Evolutionary conservation across 92 coral and sea anemone genomes (phyloP), one percentile per base, ranked within the genome.

Genomic region (Hydrozoanthus gracilis): DNA sequence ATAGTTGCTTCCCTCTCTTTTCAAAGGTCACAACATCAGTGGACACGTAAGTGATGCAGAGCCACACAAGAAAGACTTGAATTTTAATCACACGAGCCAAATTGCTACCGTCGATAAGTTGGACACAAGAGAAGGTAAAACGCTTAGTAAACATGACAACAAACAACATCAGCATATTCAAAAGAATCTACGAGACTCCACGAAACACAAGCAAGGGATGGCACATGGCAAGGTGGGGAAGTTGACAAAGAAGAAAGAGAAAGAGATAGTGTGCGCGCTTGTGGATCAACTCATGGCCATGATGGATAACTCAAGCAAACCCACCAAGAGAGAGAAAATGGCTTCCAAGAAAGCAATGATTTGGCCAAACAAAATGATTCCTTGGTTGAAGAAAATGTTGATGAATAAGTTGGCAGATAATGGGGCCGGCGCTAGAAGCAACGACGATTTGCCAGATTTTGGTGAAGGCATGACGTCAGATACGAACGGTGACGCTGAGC

Each of bases 351-450:
- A 94, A 76, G 98, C 98, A 12, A 94, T 94, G 98, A 94, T 94
- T 61, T 94, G 98, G 98, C 98, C 98, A 52, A 94, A 94, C 70
- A 94, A 91, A 84, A 94, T 94, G 98, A 75, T 94, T 56, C 98
- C 98, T 4, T 83, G 91, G 91, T 73, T 94, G 58, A 87, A 87
- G 75, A 92, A 85, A 58, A 92, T 93, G 88, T 15, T 94, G 78
- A 69, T 91, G 78, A 89, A 84, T 44, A 94, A 92, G 56, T 62
- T 94, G 9, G 60, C 76, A 47, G 92, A 91, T 1, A 93, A 78
- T 46, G 86, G 49, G 17, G 72, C 56, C 5, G 73, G 51, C 15
- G 50, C 16, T 3, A 69, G 44, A 20, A 20, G 9, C 6, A 65
- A 66, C 11, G 85, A 48, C 11, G 61, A 74, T 47, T 7, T 64